Evolutionary conservation across 2,797 vertebrate species (phyloP).

Genomic region (Rousettus madagascariensis): DNA sequence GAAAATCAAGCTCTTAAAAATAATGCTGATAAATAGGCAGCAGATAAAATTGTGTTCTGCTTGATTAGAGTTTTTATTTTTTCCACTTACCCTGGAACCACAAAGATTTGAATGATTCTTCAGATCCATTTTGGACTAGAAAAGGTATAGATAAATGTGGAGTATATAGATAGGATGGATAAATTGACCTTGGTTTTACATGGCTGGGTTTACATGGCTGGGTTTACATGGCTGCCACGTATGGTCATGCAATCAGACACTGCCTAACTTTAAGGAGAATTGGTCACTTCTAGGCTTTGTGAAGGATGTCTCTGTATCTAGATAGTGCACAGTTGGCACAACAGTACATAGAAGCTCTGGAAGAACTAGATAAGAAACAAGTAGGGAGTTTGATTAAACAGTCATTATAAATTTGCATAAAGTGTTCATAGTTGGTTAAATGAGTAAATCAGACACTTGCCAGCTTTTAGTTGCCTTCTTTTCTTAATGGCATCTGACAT

Average conservation of each 20-base stretch:
- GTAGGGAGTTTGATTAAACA: neutral
- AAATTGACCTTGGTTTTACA: neutral
- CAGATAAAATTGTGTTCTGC: neutral
- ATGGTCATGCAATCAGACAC: neutral
- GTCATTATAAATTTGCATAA: neutral
- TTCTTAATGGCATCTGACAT: neutral
- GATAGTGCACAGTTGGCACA: neutral
- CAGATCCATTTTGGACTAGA: neutral
- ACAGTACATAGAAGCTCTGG: neutral
- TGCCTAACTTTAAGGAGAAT: neutral
- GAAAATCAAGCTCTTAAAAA: slow-evolving; percentile 53
- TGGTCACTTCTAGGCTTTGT: neutral
- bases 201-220: neutral
- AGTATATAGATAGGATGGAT: neutral
- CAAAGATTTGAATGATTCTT: neutral
- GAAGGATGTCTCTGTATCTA: neutral
- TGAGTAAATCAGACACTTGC: neutral
- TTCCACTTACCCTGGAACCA: neutral
- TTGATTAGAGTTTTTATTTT: slow-evolving; percentile 36
- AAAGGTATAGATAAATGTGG: neutral
- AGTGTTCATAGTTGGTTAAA: neutral
- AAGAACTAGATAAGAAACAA: neutral
- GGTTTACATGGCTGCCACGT: neutral
- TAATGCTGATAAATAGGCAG: slow-evolving; percentile 51
- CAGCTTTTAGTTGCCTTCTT: neutral